These are phyloP conservation scores for Morinoia aosen DNA, from an alignment of 2,888 invertebrate species.

Conservation along the genomic window DNA sequence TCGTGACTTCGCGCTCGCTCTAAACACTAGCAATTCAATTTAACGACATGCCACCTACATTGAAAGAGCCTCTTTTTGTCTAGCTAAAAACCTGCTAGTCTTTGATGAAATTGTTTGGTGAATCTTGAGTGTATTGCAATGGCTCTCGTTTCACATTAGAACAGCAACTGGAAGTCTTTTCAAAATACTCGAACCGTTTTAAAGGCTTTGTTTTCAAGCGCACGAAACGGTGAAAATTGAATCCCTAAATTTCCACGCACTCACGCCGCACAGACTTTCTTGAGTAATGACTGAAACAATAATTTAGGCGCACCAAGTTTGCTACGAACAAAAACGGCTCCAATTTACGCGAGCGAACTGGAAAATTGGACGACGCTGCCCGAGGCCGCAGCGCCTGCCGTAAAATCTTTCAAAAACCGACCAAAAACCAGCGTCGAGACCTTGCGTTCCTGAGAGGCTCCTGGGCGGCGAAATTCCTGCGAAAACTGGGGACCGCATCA, in stretches of 20 bases:
- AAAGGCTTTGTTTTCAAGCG: not conserved
- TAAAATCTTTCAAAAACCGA: slow-evolving; percentile 10
- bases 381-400: not conserved
- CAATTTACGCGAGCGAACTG: slow-evolving; percentile 25
- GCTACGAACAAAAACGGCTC: slow-evolving; percentile 8
- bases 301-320: slow-evolving; percentile 29
- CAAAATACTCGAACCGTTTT: not conserved
- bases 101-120: not conserved
- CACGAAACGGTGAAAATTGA: not conserved
- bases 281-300: not conserved
- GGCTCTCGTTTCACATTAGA: not conserved
- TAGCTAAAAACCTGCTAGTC: not conserved
- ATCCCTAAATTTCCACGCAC: not conserved
- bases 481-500: not conserved
- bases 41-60: not conserved
- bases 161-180: not conserved
- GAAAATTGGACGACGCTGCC: slow-evolving; percentile 32
- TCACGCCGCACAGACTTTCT: not conserved
- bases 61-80: not conserved
- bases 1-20: not conserved
- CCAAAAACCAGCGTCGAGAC: not conserved
- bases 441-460: not conserved
- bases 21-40: not conserved
- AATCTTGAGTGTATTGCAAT: not conserved
- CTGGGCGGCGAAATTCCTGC: not conserved